Evolutionary conservation across 1,140 invertebrate species (phyloP).

Genomic region (Tribolium castaneum): DNA sequence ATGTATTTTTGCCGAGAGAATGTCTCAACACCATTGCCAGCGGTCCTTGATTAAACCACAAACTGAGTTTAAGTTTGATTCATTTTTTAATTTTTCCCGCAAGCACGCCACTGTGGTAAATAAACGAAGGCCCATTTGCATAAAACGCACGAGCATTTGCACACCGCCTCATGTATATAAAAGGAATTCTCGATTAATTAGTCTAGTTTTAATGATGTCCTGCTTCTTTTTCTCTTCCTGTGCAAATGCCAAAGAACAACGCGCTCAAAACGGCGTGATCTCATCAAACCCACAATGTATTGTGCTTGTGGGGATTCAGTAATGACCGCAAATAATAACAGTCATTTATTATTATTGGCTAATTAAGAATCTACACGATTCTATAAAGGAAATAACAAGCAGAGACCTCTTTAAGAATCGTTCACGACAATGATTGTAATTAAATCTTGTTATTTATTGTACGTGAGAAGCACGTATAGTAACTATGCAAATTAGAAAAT

Average conservation of each 20-base stretch:
- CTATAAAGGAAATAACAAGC: slow-evolving; percentile 30
- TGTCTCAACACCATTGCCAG: too few relatives aligned
- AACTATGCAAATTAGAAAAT: slow-evolving; percentile 33
- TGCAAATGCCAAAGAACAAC: background rate
- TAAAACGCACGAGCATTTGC: slow-evolving; percentile 7
- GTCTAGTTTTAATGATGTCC: background rate
- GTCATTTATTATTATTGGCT: slow-evolving; percentile 34
- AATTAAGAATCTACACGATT: slow-evolving; percentile 36
- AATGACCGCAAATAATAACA: slow-evolving; percentile 16
- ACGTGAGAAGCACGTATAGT: background rate
- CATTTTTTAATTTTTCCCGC: background rate
- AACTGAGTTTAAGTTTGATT: background rate
- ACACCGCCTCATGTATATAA: slow-evolving; percentile 19
- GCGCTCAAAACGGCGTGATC: background rate
- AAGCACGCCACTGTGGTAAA: too few relatives aligned
- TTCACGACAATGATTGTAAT: slow-evolving; percentile 14
- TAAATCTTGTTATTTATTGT: slow-evolving; percentile 27
- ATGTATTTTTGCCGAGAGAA: too few relatives aligned
- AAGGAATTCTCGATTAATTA: slow-evolving; percentile 24
- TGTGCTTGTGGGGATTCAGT: slow-evolving; percentile 22
- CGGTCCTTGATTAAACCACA: too few relatives aligned
- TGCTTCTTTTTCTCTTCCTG: background rate
- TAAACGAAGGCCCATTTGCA: background rate
- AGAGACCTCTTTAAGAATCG: slow-evolving; percentile 21
- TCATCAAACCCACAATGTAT: slow-evolving; percentile 12